Conservation (phyloP, 2,113 vertebrate genomes). For the Tauraco erythrolophus region DNA sequence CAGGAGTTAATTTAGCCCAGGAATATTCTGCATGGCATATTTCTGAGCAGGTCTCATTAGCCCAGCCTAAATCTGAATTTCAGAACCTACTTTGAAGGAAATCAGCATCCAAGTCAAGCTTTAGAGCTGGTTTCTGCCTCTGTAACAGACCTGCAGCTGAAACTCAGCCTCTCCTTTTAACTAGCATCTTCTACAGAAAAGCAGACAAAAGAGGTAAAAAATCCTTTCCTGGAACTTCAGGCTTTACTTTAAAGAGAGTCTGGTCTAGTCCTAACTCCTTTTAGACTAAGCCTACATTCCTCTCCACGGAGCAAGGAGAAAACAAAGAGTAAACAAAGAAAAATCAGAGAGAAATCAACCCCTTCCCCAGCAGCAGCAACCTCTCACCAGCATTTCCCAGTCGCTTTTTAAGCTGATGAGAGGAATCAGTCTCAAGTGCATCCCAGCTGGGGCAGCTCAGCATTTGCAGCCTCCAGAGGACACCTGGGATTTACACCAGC, state of each 20-base stretch:
- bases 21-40: background rate
- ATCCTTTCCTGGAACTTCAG: background rate
- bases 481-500: background rate
- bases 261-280: background rate
- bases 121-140: background rate
- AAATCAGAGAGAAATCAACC: background rate
- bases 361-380: background rate
- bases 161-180: background rate
- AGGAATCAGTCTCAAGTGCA: background rate
- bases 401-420: background rate
- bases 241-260: background rate
- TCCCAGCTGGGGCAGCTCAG: background rate
- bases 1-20: constrained; percentile 2
- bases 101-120: background rate
- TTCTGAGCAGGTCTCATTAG: background rate
- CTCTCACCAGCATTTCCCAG: background rate
- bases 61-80: background rate
- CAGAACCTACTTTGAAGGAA: background rate
- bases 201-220: background rate
- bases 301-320: background rate
- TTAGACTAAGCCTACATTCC: background rate
- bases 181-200: background rate
- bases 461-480: background rate
- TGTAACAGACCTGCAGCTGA: background rate
- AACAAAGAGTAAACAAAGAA: background rate